Base-by-base conservation (phyloP, 2,797 vertebrate species). In the Phrynocephalus forsythii region DNA sequence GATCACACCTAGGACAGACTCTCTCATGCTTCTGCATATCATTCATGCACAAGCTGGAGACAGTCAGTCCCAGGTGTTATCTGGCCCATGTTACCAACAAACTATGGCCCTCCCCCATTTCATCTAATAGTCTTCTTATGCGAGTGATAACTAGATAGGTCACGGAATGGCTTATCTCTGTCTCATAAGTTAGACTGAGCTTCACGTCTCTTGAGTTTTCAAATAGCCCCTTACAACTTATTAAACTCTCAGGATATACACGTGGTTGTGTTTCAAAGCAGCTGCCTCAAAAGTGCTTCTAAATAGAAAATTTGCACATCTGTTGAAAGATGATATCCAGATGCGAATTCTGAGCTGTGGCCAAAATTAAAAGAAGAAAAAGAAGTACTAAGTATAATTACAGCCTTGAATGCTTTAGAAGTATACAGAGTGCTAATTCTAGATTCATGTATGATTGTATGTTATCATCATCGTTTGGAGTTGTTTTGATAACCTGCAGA, bases 311-410 rank as follows among this genome's bases (percentile, higher is more conserved):
- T 85, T 76, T 85, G 71, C 79, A 81, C 78, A 73, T 88, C 78
- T 85, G 87, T 56, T 80, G 83, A 60, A 30, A 85, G 77, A 88
- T 68, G 66, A 81, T 88, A 82, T 48, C 78, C 78, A 88, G 87
- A 88, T 85, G 87, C 87, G 82, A 85, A 88, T 68, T 66, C 30
- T 85, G 78, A 69, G 60, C 71, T 73, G 79, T 30, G n/a, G 78
- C 78, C 87, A 85, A 73, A 63, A 28, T 5, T 15, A 20, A 11
- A 82, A 50, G 16, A 56, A 82, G n/a, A 30, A 50, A 67, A 22
- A 18, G 52, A 79, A 18, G 72, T 63, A 48, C 30, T 22, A 86
- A 67, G 66, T 69, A 76, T 48, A 60, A 67, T 60, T 26, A 76
- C 28, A 44, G 38, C 67, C 33, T 28, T 84, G 30, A 72, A 26